Conservation (phyloP, 2,888 invertebrate genomes). For the Polydrusus tereticollis region DNA sequence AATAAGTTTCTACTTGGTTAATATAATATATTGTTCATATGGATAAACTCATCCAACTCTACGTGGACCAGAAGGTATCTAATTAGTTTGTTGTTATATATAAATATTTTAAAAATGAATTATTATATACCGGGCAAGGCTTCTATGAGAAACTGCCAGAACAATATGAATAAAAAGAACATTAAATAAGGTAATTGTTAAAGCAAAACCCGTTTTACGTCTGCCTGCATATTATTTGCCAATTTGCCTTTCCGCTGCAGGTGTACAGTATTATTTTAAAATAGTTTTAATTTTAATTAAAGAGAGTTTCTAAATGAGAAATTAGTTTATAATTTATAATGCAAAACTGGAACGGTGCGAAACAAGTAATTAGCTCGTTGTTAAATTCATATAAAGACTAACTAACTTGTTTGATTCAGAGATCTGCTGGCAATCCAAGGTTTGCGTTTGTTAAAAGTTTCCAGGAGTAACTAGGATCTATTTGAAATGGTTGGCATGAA, state of each 20-base stretch:
- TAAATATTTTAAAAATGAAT: too few species aligned
- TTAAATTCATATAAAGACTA: slow-evolving; percentile 17
- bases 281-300: slow-evolving; percentile 18
- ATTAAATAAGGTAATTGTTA: background rate
- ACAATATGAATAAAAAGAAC: background rate
- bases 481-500: background rate
- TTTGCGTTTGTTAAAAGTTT: slow-evolving; percentile 13
- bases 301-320: slow-evolving; percentile 12
- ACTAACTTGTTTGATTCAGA: slow-evolving; percentile 8
- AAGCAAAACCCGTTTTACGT: background rate
- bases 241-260: slow-evolving; percentile 10
- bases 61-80: too few species aligned
- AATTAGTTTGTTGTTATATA: too few species aligned
- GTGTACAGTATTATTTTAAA: slow-evolving; percentile 6
- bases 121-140: background rate
- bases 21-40: too few species aligned
- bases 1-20: too few species aligned
- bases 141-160: too few species aligned
- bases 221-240: background rate
- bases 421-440: slow-evolving; percentile 6
- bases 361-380: slow-evolving; percentile 15
- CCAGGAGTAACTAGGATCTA: background rate
- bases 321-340: slow-evolving; percentile 20
- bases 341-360: background rate
- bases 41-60: too few species aligned